phyloP scores from a whole-genome alignment of 2,113 vertebrate species.

The Sapayoa aenigma region DNA sequence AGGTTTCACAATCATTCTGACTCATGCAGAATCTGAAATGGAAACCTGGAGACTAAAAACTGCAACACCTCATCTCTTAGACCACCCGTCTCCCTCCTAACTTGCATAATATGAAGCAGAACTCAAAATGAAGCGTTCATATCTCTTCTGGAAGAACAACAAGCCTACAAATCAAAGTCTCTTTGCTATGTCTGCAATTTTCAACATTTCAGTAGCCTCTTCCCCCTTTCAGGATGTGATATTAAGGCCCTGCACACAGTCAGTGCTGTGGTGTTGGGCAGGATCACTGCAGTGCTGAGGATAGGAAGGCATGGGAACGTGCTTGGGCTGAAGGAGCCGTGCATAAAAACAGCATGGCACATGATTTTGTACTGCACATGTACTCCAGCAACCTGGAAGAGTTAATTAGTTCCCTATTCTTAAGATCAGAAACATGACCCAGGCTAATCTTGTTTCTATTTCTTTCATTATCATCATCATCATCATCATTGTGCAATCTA shows the following conservation, averaged over 20 bases:
- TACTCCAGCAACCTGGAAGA: not conserved
- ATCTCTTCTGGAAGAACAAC: conserved; percentile 6
- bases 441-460: not conserved
- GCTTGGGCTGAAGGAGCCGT: not conserved
- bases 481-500: not conserved
- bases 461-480: not conserved
- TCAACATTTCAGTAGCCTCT: conserved; percentile 3
- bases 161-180: conserved; percentile 18
- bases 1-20: not conserved
- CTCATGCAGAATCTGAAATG: not conserved
- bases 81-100: not conserved
- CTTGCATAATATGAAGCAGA: conserved; percentile 19
- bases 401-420: not conserved
- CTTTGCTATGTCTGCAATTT: not conserved
- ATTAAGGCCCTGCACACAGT: not conserved
- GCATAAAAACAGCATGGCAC: not conserved
- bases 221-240: not conserved
- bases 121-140: conserved; percentile 24
- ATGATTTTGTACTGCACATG: fast-evolving
- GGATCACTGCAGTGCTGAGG: not conserved
- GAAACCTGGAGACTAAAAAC: not conserved
- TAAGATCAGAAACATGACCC: not conserved
- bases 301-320: not conserved
- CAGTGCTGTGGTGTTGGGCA: not conserved
- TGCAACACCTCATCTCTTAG: not conserved